Percentiles rank a stretch among this genome's conserved stretches.
phyloP scores from a whole-genome alignment of 2,113 vertebrate genomes.

The Dipodomys spectabilis region DNA sequence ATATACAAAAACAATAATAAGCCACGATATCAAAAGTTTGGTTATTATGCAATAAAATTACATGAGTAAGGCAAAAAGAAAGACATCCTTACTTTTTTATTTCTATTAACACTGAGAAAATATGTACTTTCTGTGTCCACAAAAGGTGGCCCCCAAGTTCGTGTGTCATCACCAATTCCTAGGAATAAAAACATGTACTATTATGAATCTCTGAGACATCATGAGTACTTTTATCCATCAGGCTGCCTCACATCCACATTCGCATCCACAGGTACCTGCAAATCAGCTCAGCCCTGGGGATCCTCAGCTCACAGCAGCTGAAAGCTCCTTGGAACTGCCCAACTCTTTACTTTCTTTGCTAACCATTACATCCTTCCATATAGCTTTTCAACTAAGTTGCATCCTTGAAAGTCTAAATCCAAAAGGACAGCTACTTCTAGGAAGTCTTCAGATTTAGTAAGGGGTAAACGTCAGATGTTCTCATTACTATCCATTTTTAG shows the following conservation, averaged over 20 bases:
- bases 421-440: not conserved
- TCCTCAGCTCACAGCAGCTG: not conserved
- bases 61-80: conserved; percentile 1
- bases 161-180: conserved; percentile 95
- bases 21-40: not conserved
- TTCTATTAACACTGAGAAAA: conserved; percentile 97
- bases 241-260: not conserved
- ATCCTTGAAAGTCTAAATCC: conserved; percentile 10
- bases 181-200: conserved; percentile 73
- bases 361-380: not conserved
- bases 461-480: not conserved
- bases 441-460: not conserved
- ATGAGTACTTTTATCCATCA: not conserved
- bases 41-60: conserved; percentile 38
- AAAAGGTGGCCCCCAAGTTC: conserved; percentile 96
- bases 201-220: conserved; percentile 22
- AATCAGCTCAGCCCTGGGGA: not conserved
- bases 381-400: not conserved
- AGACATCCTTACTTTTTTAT: conserved; percentile 92
- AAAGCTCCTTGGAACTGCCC: not conserved
- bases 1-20: conserved; percentile 8
- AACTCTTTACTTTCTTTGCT: not conserved
- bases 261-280: not conserved
- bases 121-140: conserved; percentile 92
- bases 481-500: not conserved